These are phyloP conservation scores for Psittacula cyanocephala DNA, from an alignment of 2,113 vertebrate species.

Conservation along the genomic window DNA sequence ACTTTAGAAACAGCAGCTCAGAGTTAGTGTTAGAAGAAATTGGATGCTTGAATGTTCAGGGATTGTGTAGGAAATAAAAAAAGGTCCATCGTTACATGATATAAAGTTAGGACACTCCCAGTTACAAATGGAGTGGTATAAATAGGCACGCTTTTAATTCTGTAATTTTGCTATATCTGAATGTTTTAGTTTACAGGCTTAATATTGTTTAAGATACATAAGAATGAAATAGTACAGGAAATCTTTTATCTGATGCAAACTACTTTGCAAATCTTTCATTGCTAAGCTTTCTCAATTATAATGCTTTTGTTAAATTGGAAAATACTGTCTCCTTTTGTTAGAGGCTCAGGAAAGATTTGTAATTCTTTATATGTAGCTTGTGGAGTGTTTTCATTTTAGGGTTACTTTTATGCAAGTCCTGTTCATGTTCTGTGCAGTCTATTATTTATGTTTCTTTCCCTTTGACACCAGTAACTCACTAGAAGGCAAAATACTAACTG, in stretches of 20 bases:
- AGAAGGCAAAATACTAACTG: neutral
- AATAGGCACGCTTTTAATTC: neutral
- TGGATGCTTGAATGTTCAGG: neutral
- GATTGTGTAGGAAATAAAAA: neutral
- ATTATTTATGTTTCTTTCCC: neutral
- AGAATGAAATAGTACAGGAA: neutral
- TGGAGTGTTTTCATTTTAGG: neutral
- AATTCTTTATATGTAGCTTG: neutral
- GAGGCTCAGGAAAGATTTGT: neutral
- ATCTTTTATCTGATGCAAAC: neutral
- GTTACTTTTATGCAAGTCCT: neutral
- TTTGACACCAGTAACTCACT: neutral
- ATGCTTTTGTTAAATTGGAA: neutral
- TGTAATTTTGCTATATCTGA: neutral
- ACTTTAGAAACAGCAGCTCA: neutral
- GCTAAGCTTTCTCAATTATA: neutral
- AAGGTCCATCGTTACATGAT: neutral
- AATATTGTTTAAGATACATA: neutral
- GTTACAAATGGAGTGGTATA: neutral
- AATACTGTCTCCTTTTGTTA: neutral
- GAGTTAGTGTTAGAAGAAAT: neutral
- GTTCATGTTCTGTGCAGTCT: neutral
- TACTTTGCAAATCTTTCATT: neutral
- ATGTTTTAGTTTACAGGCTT: neutral
- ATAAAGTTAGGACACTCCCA: neutral